Percentiles rank a stretch among this genome's conserved stretches.
These are phyloP conservation scores for Myiozetetes cayanensis DNA, from an alignment of 2,113 vertebrate species.

Conservation along the genomic window DNA sequence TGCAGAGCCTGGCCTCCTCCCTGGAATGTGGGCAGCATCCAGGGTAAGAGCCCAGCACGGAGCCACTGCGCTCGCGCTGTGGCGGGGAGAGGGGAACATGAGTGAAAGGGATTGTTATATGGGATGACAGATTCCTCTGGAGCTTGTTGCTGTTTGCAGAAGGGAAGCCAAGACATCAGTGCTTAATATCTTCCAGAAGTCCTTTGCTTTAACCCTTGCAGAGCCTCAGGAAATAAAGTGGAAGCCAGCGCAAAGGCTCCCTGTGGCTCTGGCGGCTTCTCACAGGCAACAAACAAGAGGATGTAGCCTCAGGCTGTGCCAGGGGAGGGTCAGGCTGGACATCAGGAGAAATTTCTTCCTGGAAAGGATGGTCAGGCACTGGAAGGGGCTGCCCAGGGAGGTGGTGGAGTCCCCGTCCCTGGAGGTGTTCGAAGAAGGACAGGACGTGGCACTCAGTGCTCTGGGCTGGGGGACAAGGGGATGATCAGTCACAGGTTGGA, in stretches of 20 bases:
- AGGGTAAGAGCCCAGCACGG: not conserved
- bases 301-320: not conserved
- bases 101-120: not conserved
- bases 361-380: not conserved
- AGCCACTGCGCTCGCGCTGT: not conserved
- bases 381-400: not conserved
- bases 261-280: not conserved
- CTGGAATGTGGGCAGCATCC: not conserved
- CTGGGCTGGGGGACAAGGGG: not conserved
- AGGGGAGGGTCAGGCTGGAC: not conserved
- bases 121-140: slow-evolving; percentile 47
- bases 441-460: not conserved
- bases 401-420: not conserved
- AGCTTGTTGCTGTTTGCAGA: slow-evolving; percentile 38
- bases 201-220: slow-evolving; percentile 11
- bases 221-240: not conserved
- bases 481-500: not conserved
- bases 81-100: not conserved
- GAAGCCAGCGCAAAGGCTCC: not conserved
- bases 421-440: not conserved
- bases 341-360: not conserved
- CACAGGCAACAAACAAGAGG: not conserved
- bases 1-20: not conserved
- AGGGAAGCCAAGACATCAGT: slow-evolving; percentile 38
- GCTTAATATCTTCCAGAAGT: slow-evolving; percentile 44